Evolutionary conservation across 2,888 invertebrate species (phyloP).

Genomic region (Lottia scabra): DNA sequence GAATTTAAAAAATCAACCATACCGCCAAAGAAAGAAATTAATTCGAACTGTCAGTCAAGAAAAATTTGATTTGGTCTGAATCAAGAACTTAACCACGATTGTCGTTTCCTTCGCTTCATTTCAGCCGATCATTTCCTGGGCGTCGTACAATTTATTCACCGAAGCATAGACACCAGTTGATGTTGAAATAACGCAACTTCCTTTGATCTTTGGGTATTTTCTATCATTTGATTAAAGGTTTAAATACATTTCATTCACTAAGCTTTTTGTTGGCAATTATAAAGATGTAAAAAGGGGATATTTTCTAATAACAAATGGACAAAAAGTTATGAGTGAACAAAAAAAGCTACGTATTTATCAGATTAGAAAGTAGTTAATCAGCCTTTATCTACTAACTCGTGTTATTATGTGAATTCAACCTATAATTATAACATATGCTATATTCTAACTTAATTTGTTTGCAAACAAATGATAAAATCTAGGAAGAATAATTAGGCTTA

Average conservation of each 20-base stretch:
- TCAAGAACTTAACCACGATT: neutral
- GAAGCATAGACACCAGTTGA: neutral
- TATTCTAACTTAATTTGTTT: neutral
- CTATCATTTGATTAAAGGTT: neutral
- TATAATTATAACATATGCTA: conserved; percentile 1
- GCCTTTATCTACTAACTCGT: too few relatives aligned
- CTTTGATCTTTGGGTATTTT: neutral
- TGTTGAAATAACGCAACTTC: neutral
- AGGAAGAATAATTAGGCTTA: too few relatives aligned
- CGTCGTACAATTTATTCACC: neutral
- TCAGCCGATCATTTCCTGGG: neutral
- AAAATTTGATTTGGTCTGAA: too few relatives aligned
- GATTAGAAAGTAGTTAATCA: neutral
- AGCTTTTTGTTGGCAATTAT: neutral
- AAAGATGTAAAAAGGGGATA: neutral
- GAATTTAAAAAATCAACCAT: too few relatives aligned
- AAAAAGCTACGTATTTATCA: neutral
- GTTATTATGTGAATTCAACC: neutral
- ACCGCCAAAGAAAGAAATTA: too few relatives aligned
- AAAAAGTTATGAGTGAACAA: neutral
- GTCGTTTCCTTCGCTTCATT: neutral
- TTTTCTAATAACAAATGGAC: neutral
- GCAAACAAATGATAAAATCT: neutral
- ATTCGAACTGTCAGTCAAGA: too few relatives aligned
- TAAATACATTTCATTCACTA: neutral